Base-by-base conservation (phyloP, 23 tunicate species). In the Aplidium turbinatum region DNA sequence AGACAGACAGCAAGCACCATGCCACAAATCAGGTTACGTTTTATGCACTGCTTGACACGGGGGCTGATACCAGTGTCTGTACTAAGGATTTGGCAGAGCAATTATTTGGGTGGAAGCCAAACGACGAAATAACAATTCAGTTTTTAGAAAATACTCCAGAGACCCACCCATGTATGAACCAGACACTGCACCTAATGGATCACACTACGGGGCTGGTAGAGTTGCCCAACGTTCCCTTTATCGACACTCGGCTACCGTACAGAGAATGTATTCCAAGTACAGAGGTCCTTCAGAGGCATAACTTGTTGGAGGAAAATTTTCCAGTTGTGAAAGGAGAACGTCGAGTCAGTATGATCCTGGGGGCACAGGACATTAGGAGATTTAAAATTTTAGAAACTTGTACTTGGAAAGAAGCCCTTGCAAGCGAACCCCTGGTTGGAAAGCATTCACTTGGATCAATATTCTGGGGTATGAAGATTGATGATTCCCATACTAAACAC, bases 21-120 rank as follows among this genome's bases (percentile, higher is more conserved):
- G 7, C 35, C 7, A n/a, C 34, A 6, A 4, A 25, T n/a, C 34
- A 35, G 35, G 9, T 60, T n/a, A n/a, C n/a, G n/a, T n/a, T n/a
- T n/a, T 60, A 60, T 60, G 67, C 67, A 5, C 5, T 60, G 36
- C 36, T 29, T 5, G 67, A 60, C 31, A 29, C 35, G 6, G 67
- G 67, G n/a, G 67, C 67, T 3, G 67, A 60, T 29, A 60, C 35
- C 35, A 60, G 67, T 31, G 7, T 60, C n/a, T 60, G 67, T 38
- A 60, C 67, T 29, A 11, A n/a, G 22, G 67, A 27, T 5, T 29
- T 60, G 36, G 35, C 67, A 4, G 67, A 60, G 31, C 7, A 60
- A 4, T 38, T 60, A n/a, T 60, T 60, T 29, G 67, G 35, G 11
- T 60, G 67, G 67, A 29, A 25, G 6, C 67, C 67, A 23, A 29